Conservation (phyloP, 1,140 invertebrate genomes). For the Anthonomus grandis region DNA sequence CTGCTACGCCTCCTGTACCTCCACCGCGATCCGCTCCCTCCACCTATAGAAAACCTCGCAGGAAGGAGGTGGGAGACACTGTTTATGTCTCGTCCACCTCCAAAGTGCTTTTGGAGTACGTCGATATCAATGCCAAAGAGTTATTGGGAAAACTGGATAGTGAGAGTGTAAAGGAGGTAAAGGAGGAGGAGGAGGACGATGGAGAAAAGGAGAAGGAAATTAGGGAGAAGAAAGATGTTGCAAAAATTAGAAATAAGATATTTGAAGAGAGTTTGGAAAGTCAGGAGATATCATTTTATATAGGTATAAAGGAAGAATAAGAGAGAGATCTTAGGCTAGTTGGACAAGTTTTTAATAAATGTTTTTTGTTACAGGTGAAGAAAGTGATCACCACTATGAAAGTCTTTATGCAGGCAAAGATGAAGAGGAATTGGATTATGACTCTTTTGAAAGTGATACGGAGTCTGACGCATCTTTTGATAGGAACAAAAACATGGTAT, state of each 20-base stretch:
- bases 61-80: conserved; percentile 42
- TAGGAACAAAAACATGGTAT: conserved; percentile 14
- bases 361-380: conserved; percentile 12
- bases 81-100: conserved; percentile 42
- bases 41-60: conserved; percentile 28
- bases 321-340: too few relatives aligned
- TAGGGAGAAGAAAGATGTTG: conserved; percentile 29
- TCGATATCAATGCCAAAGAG: conserved; percentile 3
- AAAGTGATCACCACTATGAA: conserved; percentile 21
- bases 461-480: conserved; percentile 48
- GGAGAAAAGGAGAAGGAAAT: conserved; percentile 24
- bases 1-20: conserved; percentile 27
- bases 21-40: conserved; percentile 38
- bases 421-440: conserved; percentile 54
- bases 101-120: conserved; percentile 31
- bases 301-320: too few relatives aligned
- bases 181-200: conserved; percentile 22
- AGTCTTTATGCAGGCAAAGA: conserved; percentile 20
- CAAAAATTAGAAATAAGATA: conserved; percentile 35
- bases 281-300: conserved; percentile 39
- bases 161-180: conserved; percentile 1
- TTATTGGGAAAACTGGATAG: conserved; percentile 6
- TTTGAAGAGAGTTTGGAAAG: conserved; percentile 40
- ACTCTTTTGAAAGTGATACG: conserved; percentile 62
- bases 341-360: not conserved